Evolutionary conservation across 2,888 invertebrate species (phyloP).

Genomic region (Glaucopsyche alexis): DNA sequence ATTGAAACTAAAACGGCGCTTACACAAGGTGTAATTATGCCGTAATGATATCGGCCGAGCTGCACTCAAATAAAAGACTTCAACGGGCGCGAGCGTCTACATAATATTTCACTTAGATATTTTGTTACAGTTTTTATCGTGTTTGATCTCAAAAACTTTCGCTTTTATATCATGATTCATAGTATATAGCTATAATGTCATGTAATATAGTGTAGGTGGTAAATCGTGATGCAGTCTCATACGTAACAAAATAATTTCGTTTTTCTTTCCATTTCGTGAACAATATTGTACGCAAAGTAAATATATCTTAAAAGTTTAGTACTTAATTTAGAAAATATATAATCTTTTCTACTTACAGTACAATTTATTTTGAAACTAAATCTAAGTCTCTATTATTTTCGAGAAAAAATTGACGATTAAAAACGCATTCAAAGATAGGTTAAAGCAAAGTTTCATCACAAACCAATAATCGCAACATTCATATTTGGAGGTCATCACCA

Average conservation of each 20-base stretch:
- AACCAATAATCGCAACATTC: neutral
- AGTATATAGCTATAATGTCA: constrained; percentile 31
- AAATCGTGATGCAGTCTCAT: constrained; percentile 27
- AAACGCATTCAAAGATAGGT: too few species aligned
- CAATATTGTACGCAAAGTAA: neutral
- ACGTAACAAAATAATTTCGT: constrained; percentile 1
- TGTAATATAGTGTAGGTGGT: constrained; percentile 30
- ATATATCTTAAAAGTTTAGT: too few species aligned
- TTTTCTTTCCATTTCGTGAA: neutral
- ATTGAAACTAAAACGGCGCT: constrained; percentile 20
- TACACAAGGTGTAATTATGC: constrained; percentile 22
- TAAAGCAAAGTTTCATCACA: neutral
- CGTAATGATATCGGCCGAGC: constrained; percentile 19
- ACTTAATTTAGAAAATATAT: too few species aligned
- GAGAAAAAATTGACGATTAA: too few species aligned
- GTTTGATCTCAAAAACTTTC: constrained; percentile 16
- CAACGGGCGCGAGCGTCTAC: constrained; percentile 35
- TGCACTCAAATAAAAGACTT: constrained; percentile 36
- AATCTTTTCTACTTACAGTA: too few species aligned
- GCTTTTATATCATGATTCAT: constrained; percentile 14
- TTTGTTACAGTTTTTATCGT: constrained; percentile 21
- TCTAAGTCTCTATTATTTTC: too few species aligned
- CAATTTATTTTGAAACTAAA: too few species aligned
- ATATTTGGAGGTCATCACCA: neutral
- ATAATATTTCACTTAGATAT: neutral